Evolutionary conservation across 2,797 vertebrate genomes (phyloP).

Genomic region (Echeneis naucrates): DNA sequence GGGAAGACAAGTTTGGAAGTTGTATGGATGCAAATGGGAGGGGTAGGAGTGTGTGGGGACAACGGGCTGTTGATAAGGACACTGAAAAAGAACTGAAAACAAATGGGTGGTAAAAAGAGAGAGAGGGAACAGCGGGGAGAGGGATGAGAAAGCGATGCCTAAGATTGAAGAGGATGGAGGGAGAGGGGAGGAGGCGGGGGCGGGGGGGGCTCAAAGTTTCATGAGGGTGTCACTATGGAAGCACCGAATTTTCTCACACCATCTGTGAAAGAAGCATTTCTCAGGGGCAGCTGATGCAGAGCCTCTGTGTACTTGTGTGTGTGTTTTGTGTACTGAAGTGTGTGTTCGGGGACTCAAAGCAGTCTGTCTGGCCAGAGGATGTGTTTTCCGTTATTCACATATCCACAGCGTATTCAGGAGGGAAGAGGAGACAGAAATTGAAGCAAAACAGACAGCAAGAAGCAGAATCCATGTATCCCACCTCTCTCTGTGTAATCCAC

Average conservation of each 20-base stretch:
- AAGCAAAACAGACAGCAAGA: constrained; percentile 41
- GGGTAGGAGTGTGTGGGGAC: not conserved
- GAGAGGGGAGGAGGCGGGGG: not conserved
- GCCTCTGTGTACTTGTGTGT: constrained; percentile 42
- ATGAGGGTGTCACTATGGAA: constrained; percentile 73
- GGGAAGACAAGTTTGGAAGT: constrained; percentile 44
- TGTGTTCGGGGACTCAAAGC: constrained; percentile 48
- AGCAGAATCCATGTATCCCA: constrained; percentile 24
- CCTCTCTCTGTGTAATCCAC: constrained; percentile 39
- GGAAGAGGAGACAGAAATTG: constrained; percentile 37
- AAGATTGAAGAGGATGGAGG: constrained; percentile 32
- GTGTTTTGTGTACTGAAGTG: constrained; percentile 23
- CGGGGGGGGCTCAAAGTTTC: constrained; percentile 63
- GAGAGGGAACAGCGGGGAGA: constrained; percentile 6
- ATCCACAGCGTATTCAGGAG: constrained; percentile 55
- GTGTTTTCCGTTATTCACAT: constrained; percentile 65
- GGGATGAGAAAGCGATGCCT: constrained; percentile 10
- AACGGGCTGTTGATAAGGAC: constrained; percentile 27
- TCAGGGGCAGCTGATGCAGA: constrained; percentile 60
- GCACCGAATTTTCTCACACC: constrained; percentile 62
- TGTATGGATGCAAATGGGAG: not conserved
- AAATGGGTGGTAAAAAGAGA: not conserved
- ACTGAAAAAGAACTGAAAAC: constrained; percentile 29
- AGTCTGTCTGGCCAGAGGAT: constrained; percentile 43
- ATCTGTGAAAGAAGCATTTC: constrained; percentile 73